These are phyloP conservation scores for Saccostrea cuccullata DNA, from an alignment of 1,140 invertebrate species.

Conservation along the genomic window DNA sequence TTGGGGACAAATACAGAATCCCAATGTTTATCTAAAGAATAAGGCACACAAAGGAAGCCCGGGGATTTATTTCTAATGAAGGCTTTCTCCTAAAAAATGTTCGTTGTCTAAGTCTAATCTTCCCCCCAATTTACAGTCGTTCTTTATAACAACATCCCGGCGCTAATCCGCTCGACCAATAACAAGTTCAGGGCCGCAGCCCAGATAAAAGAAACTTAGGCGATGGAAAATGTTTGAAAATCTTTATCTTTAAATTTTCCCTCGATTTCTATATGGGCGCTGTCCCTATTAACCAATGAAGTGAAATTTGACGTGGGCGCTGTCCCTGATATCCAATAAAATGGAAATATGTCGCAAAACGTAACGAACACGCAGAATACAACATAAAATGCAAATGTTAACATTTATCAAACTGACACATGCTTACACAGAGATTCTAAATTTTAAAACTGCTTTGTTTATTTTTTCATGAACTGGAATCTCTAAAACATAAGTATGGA, in stretches of 20 bases:
- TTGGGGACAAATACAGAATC: not conserved
- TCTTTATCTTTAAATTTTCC: not conserved
- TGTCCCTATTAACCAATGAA: not conserved
- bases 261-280: not conserved
- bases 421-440: no score
- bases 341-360: not conserved
- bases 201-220: not conserved
- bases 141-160: no score
- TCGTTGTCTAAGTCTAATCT: no score
- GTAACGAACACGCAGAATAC: not conserved
- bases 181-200: not conserved
- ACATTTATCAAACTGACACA: not conserved
- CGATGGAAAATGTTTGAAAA: not conserved
- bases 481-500: no score
- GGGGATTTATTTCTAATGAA: no score
- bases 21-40: constrained; percentile 4
- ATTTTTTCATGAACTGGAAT: no score
- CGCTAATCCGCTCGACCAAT: no score
- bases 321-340: not conserved
- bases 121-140: no score
- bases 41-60: not conserved
- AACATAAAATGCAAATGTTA: not conserved
- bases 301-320: not conserved
- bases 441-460: no score
- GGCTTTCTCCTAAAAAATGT: no score